Evolutionary conservation across 2,113 vertebrate species (phyloP).

Genomic region (Ophthalmolycus amberensis): DNA sequence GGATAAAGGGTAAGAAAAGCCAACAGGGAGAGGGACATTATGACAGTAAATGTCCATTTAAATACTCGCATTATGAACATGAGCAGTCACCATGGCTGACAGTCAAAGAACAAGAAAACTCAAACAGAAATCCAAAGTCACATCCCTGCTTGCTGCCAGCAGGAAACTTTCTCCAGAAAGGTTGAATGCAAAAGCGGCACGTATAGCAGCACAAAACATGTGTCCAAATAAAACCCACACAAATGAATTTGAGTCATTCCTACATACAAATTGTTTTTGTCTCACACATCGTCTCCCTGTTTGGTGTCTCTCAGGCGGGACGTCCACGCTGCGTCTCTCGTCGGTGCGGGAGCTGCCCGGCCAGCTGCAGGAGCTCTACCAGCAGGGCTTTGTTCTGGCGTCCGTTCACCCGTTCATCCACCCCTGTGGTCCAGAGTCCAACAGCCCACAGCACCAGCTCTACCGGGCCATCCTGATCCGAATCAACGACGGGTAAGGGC

Average conservation of each 20-base stretch:
- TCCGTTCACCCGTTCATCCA: conserved; percentile 95
- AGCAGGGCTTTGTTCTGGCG: conserved; percentile 92
- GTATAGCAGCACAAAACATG: not conserved
- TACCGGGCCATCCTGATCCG: conserved; percentile 95
- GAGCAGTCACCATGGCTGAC: not conserved
- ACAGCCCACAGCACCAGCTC: conserved; percentile 90
- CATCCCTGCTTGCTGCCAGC: not conserved
- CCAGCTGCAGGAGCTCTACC: conserved; percentile 95
- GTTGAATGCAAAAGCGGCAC: not conserved
- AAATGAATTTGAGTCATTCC: not conserved
- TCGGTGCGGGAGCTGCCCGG: conserved; percentile 91
- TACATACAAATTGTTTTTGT: not conserved
- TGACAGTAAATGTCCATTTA: not conserved
- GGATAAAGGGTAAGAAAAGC: not conserved
- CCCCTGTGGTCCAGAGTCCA: conserved; percentile 86
- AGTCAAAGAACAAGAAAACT: not conserved
- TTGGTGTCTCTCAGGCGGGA: conserved; percentile 81
- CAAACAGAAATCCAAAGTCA: not conserved
- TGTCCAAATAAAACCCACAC: not conserved
- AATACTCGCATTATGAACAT: not conserved
- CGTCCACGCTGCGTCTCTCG: conserved; percentile 90
- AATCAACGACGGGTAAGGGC: conserved; percentile 89
- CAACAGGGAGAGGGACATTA: not conserved
- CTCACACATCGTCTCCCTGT: conserved; percentile 9
- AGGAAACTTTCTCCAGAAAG: not conserved